These are phyloP conservation scores for Heliconius himera DNA, from an alignment of 1,140 invertebrate genomes.

Conservation along the genomic window DNA sequence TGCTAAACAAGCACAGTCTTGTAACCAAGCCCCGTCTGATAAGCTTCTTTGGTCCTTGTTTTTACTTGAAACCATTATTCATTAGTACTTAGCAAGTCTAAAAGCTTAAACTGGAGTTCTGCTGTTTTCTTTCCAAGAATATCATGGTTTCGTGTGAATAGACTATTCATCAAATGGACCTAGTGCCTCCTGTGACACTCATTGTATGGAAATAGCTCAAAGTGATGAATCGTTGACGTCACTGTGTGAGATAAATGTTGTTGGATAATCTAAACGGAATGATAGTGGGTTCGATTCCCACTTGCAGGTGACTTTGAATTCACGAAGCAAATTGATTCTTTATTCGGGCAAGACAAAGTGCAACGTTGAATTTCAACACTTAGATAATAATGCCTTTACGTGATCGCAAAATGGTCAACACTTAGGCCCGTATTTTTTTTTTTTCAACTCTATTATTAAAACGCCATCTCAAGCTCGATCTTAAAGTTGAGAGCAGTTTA, in stretches of 20 bases:
- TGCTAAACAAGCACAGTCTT: constrained; percentile 18
- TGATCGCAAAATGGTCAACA: too few species aligned
- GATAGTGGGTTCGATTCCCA: neutral
- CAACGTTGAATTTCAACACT: too few species aligned
- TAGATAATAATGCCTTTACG: too few species aligned
- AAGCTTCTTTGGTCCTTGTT: constrained; percentile 12
- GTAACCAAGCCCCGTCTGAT: constrained; percentile 17
- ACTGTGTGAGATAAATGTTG: neutral
- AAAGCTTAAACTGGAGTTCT: neutral
- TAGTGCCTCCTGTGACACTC: neutral
- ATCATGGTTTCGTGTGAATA: constrained; percentile 2
- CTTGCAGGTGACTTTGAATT: too few species aligned
- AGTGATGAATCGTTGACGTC: constrained; percentile 1
- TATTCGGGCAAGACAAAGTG: too few species aligned
- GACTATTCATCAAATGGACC: neutral
- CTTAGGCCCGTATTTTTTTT: too few species aligned
- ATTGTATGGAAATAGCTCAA: constrained; percentile 7
- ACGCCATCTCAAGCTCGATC: too few species aligned
- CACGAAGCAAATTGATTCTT: too few species aligned
- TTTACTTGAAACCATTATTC: constrained; percentile 25
- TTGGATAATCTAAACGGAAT: neutral
- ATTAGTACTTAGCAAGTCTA: constrained; percentile 20
- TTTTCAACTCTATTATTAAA: too few species aligned
- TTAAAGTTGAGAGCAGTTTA: too few species aligned
- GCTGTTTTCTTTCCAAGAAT: neutral